These are phyloP conservation scores for Apodemus agrarius DNA, from an alignment of 2,797 vertebrate genomes.

Conservation along the genomic window DNA sequence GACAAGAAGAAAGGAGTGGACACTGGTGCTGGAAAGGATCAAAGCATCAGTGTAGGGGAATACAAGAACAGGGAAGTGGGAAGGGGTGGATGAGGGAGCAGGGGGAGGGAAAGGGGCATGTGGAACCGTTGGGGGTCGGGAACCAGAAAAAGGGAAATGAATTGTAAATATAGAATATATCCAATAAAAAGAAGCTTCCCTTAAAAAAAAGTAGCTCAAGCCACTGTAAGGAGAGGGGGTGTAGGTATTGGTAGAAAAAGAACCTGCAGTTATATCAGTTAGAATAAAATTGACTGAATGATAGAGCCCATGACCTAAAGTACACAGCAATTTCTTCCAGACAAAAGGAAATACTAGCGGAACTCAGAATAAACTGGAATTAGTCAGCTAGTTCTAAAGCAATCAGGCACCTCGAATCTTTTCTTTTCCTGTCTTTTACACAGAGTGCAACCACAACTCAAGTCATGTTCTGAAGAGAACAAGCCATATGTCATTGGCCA, in stretches of 20 bases:
- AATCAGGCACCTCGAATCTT: not conserved
- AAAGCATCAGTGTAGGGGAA: no score
- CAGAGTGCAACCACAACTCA: not conserved
- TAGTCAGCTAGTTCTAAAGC: not conserved
- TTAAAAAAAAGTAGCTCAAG: not conserved
- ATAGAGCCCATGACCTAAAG: slow-evolving; percentile 8
- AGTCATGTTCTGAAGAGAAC: not conserved
- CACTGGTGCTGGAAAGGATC: no score
- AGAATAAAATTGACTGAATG: slow-evolving; percentile 30
- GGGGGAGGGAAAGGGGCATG: no score
- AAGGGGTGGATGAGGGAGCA: no score
- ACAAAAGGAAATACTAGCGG: not conserved
- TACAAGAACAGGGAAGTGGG: no score
- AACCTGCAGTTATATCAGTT: not conserved
- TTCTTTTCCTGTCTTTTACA: not conserved
- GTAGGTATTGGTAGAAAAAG: not conserved
- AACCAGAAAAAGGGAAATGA: no score
- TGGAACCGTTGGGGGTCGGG: no score
- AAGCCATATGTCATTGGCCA: not conserved
- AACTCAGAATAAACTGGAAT: not conserved
- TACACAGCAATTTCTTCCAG: not conserved
- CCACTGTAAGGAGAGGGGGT: not conserved
- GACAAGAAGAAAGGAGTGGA: no score
- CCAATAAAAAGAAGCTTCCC: no score
- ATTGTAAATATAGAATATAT: no score